Evolutionary conservation across 2,888 invertebrate genomes (phyloP).

Genomic region (Microctonus hyperodae): DNA sequence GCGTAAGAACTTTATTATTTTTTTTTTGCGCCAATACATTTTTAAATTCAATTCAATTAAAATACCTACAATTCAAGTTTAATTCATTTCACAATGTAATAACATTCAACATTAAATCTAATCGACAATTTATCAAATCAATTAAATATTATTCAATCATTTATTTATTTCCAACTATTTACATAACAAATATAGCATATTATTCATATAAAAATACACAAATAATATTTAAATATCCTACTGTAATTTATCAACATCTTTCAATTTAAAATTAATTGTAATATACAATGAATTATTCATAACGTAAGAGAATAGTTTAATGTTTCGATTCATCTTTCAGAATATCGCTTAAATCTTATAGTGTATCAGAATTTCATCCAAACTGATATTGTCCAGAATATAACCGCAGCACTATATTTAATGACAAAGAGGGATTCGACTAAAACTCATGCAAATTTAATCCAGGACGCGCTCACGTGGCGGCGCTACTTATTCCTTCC

Average conservation of each 20-base stretch:
- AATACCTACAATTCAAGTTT: slow-evolving; percentile 1
- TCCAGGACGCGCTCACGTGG: slow-evolving; percentile 14
- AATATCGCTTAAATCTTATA: slow-evolving; percentile 23
- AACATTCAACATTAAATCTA: no score
- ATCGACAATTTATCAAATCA: no score
- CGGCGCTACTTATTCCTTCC: not conserved
- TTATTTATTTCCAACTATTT: no score
- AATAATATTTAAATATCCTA: no score
- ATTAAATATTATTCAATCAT: no score
- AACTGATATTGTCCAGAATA: slow-evolving; percentile 20
- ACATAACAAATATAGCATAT: no score
- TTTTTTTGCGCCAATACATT: not conserved
- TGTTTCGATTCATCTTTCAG: slow-evolving; percentile 20
- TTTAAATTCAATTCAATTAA: not conserved
- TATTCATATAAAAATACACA: not conserved
- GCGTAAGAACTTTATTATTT: no score
- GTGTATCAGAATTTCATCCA: slow-evolving; percentile 23
- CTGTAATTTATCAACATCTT: not conserved
- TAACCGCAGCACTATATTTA: slow-evolving; percentile 12
- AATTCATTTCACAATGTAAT: no score
- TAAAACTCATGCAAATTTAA: slow-evolving; percentile 27
- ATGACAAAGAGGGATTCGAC: slow-evolving; percentile 20
- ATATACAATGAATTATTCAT: slow-evolving; percentile 21
- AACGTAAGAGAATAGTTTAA: slow-evolving; percentile 7
- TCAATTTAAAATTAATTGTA: slow-evolving; percentile 8